Conservation (phyloP, 2,888 invertebrate species). For the Dilophus febrilis region DNA sequence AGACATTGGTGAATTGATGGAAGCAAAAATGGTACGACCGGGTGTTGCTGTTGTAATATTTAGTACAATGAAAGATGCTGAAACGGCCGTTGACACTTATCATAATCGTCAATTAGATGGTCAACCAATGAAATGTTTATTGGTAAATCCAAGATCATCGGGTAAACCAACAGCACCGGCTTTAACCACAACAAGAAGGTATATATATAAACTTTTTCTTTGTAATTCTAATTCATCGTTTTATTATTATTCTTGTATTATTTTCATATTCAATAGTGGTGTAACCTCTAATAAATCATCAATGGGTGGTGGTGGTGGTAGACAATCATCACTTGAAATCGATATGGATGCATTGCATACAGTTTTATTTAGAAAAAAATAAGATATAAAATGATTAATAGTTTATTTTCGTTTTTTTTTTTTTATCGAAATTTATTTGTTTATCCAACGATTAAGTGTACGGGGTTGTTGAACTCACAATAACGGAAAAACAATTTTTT, state of each 20-base stretch:
- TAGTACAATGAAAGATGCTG: slow-evolving; percentile 67
- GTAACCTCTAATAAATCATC: too few species aligned
- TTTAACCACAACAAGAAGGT: slow-evolving; percentile 18
- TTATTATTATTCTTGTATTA: not conserved
- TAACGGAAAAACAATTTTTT: too few species aligned
- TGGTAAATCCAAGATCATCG: slow-evolving; percentile 58
- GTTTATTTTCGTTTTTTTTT: too few species aligned
- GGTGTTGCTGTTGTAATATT: slow-evolving; percentile 88
- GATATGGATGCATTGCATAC: slow-evolving; percentile 30
- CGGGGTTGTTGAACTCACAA: too few species aligned
- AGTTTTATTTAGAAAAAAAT: slow-evolving; percentile 26
- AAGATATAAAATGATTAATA: slow-evolving; percentile 6
- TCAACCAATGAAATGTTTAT: slow-evolving; percentile 79
- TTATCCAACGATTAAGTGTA: too few species aligned
- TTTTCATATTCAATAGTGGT: too few species aligned
- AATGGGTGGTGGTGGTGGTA: not conserved
- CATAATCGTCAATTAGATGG: slow-evolving; percentile 87
- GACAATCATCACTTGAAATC: slow-evolving; percentile 23
- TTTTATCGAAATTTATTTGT: too few species aligned
- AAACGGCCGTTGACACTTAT: slow-evolving; percentile 80
- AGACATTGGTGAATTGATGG: slow-evolving; percentile 73
- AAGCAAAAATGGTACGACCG: slow-evolving; percentile 66
- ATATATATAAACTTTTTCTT: slow-evolving; percentile 3
- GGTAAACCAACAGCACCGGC: slow-evolving; percentile 36
- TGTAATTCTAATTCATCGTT: not conserved